Base-by-base conservation (phyloP, 2,113 vertebrate genomes). In the Python bivittatus region DNA sequence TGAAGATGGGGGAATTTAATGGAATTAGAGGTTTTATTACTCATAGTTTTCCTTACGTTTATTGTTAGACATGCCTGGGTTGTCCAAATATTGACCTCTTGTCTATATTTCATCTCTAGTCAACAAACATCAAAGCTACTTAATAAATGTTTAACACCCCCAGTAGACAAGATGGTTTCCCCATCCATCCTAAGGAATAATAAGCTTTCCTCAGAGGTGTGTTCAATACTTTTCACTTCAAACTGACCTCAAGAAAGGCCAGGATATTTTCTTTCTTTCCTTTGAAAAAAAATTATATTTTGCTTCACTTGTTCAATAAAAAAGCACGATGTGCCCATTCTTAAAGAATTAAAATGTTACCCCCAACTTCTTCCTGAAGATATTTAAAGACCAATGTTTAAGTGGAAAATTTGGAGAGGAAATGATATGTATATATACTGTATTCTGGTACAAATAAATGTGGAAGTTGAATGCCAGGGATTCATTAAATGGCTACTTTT, bases 31-130 rank as follows among this genome's bases (percentile, higher is more conserved):
- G 61, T 5, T 64, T 3, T 64, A 64, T 13, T 64, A 64, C 61
- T 10, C 4, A 11, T 13, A 97, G 94, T 95, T 95, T 97, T 97
- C 96, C 97, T 97, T 98, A 97, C 94, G 97, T 97, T 97, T 96
- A 97, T 98, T 98, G 97, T 98, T 97, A 98, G 97, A 97, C 97
- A 97, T 93, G 95, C 97, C 97, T 93, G 95, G 97, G 97, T 96
- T 97, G 96, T 97, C 97, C 97, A 96, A 96, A 93, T 96, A 96
- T 97, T 95, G 97, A 29, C 9, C 7, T 64, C 29, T 11, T 13
- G 10, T 1, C 25, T 5, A 64, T 64, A 64, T 68, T 68, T 68
- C 61, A 4, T 68, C 11, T 13, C 27, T n/a, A 68, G 61, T 68
- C 61, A 15, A 68, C 61, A 64, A 64, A 64, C 27, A n/a, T 13